These are phyloP conservation scores for Discoglossus pictus DNA, from an alignment of 2,797 vertebrate species.

Conservation along the genomic window DNA sequence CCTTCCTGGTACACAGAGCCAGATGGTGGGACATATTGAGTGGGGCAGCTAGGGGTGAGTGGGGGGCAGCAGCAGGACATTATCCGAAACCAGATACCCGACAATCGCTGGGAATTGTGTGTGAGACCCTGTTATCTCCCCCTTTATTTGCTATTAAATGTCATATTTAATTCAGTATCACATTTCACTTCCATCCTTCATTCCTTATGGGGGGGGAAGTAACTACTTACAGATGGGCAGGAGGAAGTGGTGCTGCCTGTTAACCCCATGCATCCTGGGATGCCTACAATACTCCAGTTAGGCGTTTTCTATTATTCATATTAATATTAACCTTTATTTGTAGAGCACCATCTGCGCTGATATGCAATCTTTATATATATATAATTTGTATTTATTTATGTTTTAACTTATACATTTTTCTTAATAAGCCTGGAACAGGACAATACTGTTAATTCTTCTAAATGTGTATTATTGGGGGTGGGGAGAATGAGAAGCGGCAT, in stretches of 20 bases:
- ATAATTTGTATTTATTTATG: too few species aligned
- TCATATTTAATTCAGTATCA: slow-evolving; percentile 37
- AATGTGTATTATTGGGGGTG: too few species aligned
- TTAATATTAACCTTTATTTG: too few species aligned
- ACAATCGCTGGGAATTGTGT: slow-evolving; percentile 30
- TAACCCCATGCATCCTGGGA: too few species aligned
- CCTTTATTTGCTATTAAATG: slow-evolving; percentile 48
- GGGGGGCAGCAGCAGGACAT: slow-evolving; percentile 44
- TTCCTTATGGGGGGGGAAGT: slow-evolving; percentile 26
- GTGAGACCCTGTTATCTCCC: slow-evolving; percentile 37
- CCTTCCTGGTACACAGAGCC: slow-evolving; percentile 49
- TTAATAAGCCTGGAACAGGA: too few species aligned
- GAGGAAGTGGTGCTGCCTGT: not conserved
- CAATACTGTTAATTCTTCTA: too few species aligned
- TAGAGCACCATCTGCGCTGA: too few species aligned
- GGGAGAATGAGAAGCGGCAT: too few species aligned
- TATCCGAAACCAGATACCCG: slow-evolving; percentile 54
- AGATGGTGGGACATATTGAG: slow-evolving; percentile 61
- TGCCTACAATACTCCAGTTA: too few species aligned
- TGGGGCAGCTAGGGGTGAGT: slow-evolving; percentile 44
- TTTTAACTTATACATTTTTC: too few species aligned
- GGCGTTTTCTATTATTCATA: too few species aligned
- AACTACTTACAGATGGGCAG: slow-evolving; percentile 34
- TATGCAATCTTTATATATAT: too few species aligned
- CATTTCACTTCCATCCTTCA: slow-evolving; percentile 23